phyloP scores from a whole-genome alignment of 2,888 invertebrate genomes.

The Folsomia candida region DNA sequence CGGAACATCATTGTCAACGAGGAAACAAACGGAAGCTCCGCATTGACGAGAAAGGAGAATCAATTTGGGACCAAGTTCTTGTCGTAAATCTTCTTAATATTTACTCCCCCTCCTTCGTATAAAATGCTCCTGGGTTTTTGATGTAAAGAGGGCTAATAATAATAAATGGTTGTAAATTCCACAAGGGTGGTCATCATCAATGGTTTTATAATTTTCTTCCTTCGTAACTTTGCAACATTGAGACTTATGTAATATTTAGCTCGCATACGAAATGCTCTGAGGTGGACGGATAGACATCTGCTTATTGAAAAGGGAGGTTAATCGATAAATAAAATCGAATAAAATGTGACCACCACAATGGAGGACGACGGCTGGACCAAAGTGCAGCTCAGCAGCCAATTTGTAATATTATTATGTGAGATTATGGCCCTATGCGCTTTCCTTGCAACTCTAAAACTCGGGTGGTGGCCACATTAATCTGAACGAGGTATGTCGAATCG shows the following conservation, averaged over 20 bases:
- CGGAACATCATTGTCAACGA: constrained; percentile 7
- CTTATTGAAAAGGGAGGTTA: background rate
- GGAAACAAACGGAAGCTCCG: background rate
- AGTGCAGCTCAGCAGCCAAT: background rate
- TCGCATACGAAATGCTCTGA: no score
- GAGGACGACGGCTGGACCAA: no score
- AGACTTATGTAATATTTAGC: no score
- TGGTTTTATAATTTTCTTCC: no score
- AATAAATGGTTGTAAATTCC: constrained; percentile 5
- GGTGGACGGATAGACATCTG: no score
- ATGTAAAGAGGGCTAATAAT: background rate
- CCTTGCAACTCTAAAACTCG: no score
- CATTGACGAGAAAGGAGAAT: background rate
- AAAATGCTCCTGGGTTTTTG: background rate
- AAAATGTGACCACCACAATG: background rate
- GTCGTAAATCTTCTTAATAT: constrained; percentile 9
- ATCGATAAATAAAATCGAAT: background rate
- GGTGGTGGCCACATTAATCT: no score
- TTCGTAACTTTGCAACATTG: no score
- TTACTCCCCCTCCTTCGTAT: constrained; percentile 9
- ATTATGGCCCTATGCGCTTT: background rate
- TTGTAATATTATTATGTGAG: background rate
- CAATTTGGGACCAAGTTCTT: constrained; percentile 13
- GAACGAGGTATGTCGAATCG: no score
- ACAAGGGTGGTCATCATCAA: constrained; percentile 4